Conservation (phyloP, 2,797 vertebrate genomes). For the Miichthys miiuy region DNA sequence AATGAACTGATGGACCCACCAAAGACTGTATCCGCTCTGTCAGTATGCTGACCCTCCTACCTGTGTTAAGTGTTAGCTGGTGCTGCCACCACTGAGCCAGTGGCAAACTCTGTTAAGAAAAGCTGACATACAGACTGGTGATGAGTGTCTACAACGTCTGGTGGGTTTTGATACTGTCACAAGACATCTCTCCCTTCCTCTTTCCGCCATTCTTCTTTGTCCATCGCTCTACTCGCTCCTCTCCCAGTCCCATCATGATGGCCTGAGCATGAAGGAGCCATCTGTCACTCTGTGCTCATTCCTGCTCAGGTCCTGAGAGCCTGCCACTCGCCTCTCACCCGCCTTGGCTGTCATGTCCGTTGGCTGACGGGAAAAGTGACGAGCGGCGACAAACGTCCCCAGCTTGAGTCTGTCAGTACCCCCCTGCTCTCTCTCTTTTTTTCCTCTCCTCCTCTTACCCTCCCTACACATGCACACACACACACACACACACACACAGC, state of each 20-base stretch:
- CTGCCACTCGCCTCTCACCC: slow-evolving; percentile 88
- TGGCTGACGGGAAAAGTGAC: slow-evolving; percentile 82
- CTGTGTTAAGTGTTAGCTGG: slow-evolving; percentile 44
- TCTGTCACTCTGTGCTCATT: slow-evolving; percentile 79
- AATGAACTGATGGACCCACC: background rate
- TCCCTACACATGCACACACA: slow-evolving; percentile 17
- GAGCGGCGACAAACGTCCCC: slow-evolving; percentile 81
- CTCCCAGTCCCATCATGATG: slow-evolving; percentile 83
- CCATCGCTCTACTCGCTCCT: slow-evolving; percentile 53
- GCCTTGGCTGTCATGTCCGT: slow-evolving; percentile 90
- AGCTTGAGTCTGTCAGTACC: slow-evolving; percentile 82
- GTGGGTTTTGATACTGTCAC: slow-evolving; percentile 81
- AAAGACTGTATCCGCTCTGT: slow-evolving; percentile 14
- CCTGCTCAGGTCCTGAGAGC: slow-evolving; percentile 87
- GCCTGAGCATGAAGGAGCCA: slow-evolving; percentile 86
- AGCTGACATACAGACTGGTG: slow-evolving; percentile 67
- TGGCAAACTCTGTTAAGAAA: slow-evolving; percentile 60
- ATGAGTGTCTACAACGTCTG: slow-evolving; percentile 65
- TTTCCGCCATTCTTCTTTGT: slow-evolving; percentile 66
- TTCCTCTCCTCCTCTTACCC: background rate
- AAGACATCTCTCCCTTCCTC: slow-evolving; percentile 70
- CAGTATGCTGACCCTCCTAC: slow-evolving; percentile 21
- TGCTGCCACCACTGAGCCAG: slow-evolving; percentile 52
- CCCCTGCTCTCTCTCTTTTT: background rate
- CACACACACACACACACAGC: slow-evolving; percentile 1